phyloP scores from a whole-genome alignment of 2,888 invertebrate species.

The Tipula vernalis region DNA sequence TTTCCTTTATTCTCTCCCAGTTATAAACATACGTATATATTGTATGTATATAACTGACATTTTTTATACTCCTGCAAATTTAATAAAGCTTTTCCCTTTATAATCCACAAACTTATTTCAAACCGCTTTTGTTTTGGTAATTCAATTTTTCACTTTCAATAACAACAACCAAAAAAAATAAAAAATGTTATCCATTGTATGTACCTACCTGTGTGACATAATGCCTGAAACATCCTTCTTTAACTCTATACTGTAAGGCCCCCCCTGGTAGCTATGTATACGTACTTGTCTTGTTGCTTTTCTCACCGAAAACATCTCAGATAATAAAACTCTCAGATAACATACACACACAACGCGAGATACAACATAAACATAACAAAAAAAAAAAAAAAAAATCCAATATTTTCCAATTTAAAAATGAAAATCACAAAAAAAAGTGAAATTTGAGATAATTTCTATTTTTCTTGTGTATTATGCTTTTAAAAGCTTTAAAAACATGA shows the following conservation, averaged over 20 bases:
- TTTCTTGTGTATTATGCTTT: neutral
- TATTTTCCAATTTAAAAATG: neutral
- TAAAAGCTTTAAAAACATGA: neutral
- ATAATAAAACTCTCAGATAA: too few species aligned
- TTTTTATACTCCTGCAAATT: neutral
- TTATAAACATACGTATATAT: neutral
- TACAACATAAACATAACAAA: too few species aligned
- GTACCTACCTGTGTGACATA: neutral
- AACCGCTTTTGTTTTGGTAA: neutral
- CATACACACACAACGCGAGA: neutral
- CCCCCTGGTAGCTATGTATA: neutral
- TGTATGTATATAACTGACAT: neutral
- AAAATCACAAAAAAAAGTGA: neutral
- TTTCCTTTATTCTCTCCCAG: neutral
- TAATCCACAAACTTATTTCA: neutral
- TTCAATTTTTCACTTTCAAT: slow-evolving; percentile 4
- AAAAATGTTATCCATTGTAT: neutral
- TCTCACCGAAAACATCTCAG: too few species aligned
- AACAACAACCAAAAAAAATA: neutral
- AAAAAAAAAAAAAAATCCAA: neutral
- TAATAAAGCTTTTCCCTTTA: neutral
- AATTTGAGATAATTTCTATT: neutral
- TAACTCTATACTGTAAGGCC: neutral
- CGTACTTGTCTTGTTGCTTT: neutral
- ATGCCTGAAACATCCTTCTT: neutral